Evolutionary conservation across 2,113 vertebrate species (phyloP).

Genomic region (Ceyx cyanopectus): DNA sequence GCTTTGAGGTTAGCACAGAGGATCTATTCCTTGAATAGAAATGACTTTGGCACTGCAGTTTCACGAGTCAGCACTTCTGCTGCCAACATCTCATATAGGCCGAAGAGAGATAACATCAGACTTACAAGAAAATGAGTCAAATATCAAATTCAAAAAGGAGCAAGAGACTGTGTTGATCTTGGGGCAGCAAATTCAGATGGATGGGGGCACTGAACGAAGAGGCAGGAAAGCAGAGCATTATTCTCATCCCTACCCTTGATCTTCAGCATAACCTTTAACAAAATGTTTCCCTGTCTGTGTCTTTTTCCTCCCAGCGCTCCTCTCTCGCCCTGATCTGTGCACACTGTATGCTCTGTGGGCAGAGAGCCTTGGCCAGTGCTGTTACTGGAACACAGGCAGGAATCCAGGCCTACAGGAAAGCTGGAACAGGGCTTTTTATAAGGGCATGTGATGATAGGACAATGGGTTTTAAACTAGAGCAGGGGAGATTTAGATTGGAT

Average conservation of each 20-base stretch:
- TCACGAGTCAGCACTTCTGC: conserved; percentile 33
- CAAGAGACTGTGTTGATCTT: not conserved
- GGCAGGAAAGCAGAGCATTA: not conserved
- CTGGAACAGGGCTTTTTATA: too few species aligned
- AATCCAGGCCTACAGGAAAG: too few species aligned
- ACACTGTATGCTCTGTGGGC: not conserved
- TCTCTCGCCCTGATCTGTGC: rapidly evolving
- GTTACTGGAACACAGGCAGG: not conserved
- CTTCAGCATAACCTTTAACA: not conserved
- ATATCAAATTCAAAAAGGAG: not conserved
- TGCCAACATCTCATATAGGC: not conserved
- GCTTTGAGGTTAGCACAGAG: not conserved
- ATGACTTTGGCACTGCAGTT: not conserved
- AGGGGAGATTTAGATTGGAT: too few species aligned
- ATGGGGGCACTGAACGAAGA: not conserved
- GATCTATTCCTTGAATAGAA: not conserved
- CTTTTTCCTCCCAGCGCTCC: not conserved
- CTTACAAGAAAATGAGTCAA: conserved; percentile 40
- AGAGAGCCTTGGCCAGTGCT: rapidly evolving
- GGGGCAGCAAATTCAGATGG: not conserved
- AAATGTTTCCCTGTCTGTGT: not conserved
- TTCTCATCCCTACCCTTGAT: not conserved
- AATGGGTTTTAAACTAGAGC: too few species aligned
- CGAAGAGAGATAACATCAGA: conserved; percentile 44
- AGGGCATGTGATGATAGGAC: too few species aligned